phyloP scores from a whole-genome alignment of 2,888 invertebrate genomes.

The Rotaria macrura region DNA sequence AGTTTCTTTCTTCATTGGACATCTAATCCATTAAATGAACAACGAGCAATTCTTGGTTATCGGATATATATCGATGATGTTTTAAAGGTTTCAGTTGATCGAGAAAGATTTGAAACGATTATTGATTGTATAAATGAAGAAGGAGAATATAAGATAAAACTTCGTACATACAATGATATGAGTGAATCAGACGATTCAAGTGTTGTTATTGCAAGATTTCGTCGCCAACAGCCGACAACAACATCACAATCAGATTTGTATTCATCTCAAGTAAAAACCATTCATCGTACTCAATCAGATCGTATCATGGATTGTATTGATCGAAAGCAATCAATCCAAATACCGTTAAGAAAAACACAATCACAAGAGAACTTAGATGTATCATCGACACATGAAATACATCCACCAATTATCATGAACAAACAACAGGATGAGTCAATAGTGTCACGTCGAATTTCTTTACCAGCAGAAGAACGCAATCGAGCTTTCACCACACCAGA shows the following conservation, averaged over 20 bases:
- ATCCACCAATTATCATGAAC: neutral
- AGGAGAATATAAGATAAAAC: slow-evolving; percentile 30
- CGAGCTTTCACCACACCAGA: neutral
- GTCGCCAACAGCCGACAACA: neutral
- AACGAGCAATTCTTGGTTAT: neutral
- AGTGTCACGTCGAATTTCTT: neutral
- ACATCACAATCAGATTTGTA: neutral
- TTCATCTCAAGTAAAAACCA: neutral
- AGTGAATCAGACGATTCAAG: slow-evolving; percentile 30
- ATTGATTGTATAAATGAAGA: slow-evolving; percentile 31
- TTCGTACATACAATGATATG: slow-evolving; percentile 15
- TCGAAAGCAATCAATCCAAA: too few species aligned
- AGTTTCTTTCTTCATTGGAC: slow-evolving; percentile 12
- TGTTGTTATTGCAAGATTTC: slow-evolving; percentile 23
- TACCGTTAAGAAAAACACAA: neutral
- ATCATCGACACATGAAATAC: neutral
- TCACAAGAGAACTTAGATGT: neutral
- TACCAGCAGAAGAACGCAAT: too few species aligned
- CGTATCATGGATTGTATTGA: neutral
- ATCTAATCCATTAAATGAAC: neutral
- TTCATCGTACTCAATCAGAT: neutral
- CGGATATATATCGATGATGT: neutral
- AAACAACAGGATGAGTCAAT: neutral
- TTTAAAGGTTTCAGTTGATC: slow-evolving; percentile 24
- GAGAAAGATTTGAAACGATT: slow-evolving; percentile 12